Conservation (phyloP, 2,113 vertebrate species). For the Cyprinodon brontotheroides region DNA sequence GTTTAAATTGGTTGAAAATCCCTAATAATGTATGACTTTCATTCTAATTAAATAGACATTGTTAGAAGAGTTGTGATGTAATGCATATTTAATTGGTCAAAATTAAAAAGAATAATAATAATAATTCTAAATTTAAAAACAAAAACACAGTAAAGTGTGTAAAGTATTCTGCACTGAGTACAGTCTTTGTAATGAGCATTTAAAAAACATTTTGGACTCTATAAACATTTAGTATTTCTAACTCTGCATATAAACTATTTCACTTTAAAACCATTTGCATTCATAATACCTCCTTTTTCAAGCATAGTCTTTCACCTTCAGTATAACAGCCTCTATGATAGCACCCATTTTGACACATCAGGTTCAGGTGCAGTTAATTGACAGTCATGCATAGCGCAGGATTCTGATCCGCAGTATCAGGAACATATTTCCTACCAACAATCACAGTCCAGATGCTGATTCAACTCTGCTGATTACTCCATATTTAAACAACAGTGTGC, state of each 20-base stretch:
- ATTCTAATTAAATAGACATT: conserved; percentile 17
- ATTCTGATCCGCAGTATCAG: background rate
- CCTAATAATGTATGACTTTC: conserved; percentile 9
- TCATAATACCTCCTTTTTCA: background rate
- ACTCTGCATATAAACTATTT: conserved; percentile 14
- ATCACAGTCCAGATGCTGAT: background rate
- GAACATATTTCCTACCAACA: background rate
- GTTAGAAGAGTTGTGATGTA: conserved; percentile 1
- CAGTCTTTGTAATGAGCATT: conserved; percentile 47
- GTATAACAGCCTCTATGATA: conserved; percentile 17
- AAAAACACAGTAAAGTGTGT: conserved; percentile 41
- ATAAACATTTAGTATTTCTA: conserved; percentile 24
- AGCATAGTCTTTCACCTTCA: background rate
- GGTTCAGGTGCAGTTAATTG: conserved; percentile 34
- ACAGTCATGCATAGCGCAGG: conserved; percentile 60
- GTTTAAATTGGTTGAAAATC: conserved; percentile 7
- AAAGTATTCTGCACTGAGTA: conserved; percentile 22
- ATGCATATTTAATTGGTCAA: conserved; percentile 21
- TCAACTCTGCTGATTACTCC: background rate
- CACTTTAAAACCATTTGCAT: conserved; percentile 19
- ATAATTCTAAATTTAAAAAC: background rate
- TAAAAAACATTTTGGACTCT: conserved; percentile 43
- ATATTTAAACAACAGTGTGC: conserved; percentile 3
- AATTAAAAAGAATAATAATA: conserved; percentile 13
- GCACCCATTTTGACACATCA: conserved; percentile 36